Base-by-base conservation (phyloP, 2,113 vertebrate genomes). In the Archocentrus centrarchus region DNA sequence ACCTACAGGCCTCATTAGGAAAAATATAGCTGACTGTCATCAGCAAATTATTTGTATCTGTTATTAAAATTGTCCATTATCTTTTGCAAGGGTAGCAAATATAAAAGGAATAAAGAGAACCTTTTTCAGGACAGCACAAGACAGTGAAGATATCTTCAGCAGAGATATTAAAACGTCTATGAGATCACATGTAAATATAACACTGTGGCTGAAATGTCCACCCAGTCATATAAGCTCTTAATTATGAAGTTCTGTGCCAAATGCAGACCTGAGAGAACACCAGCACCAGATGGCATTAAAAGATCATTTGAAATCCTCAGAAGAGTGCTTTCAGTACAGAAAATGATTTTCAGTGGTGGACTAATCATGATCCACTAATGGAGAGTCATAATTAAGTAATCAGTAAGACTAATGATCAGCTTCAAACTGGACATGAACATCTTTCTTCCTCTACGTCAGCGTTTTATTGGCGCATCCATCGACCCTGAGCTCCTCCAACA, bases 81-180 rank as follows among this genome's bases (percentile, higher is more conserved):
- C 41, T 44, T 44, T 44, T 44, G 41, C 41, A 13, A 11, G 41
- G 11, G 11, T 32, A 27, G 44, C 66, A 73, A 53, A 73, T 20
- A 73, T 73, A 13, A 53, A 73, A 73, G 10, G 24, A 9, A 73
- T 73, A 73, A 73, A 53, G 17, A 73, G 66, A 73, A 73, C 24
- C 66, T 27, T 27, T 50, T 50, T 50, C 47, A 50, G 14, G 14
- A 17, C 47, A 17, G 47, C 14, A 50, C 44, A 70, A 70, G 50
- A 20, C 10, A 53, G 66, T 20, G 17, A 53, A 24, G 50, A 73
- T 53, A 10, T 73, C 66, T 32, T 53, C 2, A 73, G 10, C 32
- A 73, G 44, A 50, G 44, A 53, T 53, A 27, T 24, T 15, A 53
- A 73, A 53, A 47, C 17, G 20, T 73, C 66, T 73, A 17, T 53